Percentiles rank a stretch among this genome's conserved stretches.
These are phyloP conservation scores for Elephantulus edwardii DNA, from an alignment of 2,113 vertebrate species.

Conservation along the genomic window DNA sequence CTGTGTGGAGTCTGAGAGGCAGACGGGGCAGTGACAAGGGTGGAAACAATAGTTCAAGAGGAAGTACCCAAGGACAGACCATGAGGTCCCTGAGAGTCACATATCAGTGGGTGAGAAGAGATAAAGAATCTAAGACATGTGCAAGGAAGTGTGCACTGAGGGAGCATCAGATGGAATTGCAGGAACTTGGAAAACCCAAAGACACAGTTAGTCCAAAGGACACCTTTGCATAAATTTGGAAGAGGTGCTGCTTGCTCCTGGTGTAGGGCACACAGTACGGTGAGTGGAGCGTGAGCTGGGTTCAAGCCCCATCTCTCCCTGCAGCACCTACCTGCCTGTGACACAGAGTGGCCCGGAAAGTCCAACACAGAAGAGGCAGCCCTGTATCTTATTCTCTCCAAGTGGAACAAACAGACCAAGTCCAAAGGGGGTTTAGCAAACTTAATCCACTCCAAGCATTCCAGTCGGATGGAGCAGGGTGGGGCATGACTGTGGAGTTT, in stretches of 20 bases:
- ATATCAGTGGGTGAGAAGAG: background rate
- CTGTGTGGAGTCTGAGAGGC: background rate
- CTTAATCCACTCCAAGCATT: background rate
- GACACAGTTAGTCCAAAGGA: background rate
- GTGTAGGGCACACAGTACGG: background rate
- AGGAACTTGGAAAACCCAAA: slow-evolving; percentile 2
- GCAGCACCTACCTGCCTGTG: background rate
- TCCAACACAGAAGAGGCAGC: background rate
- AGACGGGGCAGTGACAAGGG: background rate
- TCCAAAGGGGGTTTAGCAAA: background rate
- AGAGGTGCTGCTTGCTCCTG: background rate
- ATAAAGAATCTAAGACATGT: background rate
- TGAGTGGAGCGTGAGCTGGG: background rate
- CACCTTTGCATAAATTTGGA: background rate
- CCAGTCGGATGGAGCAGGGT: background rate
- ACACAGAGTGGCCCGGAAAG: background rate
- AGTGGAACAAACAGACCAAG: background rate
- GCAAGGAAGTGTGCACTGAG: background rate
- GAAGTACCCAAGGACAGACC: background rate
- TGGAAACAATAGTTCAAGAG: background rate
- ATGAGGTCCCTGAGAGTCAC: background rate
- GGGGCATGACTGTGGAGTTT: background rate
- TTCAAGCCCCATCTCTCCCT: background rate
- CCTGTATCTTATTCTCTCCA: background rate
- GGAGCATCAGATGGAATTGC: background rate